These are phyloP conservation scores for Myotis daubentonii DNA, from an alignment of 2,797 vertebrate genomes.

Conservation along the genomic window DNA sequence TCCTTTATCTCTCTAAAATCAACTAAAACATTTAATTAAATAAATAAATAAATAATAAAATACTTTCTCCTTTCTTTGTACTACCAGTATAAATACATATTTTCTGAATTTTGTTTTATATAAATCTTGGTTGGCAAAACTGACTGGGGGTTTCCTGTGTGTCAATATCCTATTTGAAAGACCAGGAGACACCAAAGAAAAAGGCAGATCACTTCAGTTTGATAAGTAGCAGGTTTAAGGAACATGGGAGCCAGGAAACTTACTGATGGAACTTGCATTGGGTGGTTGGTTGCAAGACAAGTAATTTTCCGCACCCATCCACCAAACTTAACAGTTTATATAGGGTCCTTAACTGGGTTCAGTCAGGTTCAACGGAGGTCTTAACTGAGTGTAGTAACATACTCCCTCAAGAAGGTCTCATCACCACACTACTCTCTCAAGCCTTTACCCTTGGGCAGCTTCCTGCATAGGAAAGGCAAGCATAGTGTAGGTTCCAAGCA, in stretches of 20 bases:
- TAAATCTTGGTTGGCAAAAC: background rate
- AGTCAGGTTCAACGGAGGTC: background rate
- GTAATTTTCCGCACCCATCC: background rate
- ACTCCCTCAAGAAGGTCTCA: background rate
- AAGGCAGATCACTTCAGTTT: background rate
- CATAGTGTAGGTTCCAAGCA: background rate
- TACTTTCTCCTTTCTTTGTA: background rate
- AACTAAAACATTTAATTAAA: no score
- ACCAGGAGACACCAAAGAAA: background rate
- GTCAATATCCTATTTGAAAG: background rate
- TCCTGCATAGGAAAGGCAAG: background rate
- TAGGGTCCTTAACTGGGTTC: background rate
- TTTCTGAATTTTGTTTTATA: background rate
- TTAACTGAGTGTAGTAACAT: background rate
- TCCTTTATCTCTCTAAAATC: no score
- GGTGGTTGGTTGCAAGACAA: background rate
- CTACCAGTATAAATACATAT: background rate
- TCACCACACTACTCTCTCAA: background rate
- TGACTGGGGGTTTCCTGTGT: background rate
- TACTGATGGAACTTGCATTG: background rate
- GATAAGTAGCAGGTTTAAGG: background rate
- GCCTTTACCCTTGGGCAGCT: background rate
- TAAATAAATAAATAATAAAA: no score
- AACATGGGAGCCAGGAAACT: no score
- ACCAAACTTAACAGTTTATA: background rate